A percentile compares a stretch with the other conserved stretches of the same genome.
These are phyloP conservation scores for Clitarchus hookeri DNA, from an alignment of 2,888 invertebrate genomes.

Conservation along the genomic window DNA sequence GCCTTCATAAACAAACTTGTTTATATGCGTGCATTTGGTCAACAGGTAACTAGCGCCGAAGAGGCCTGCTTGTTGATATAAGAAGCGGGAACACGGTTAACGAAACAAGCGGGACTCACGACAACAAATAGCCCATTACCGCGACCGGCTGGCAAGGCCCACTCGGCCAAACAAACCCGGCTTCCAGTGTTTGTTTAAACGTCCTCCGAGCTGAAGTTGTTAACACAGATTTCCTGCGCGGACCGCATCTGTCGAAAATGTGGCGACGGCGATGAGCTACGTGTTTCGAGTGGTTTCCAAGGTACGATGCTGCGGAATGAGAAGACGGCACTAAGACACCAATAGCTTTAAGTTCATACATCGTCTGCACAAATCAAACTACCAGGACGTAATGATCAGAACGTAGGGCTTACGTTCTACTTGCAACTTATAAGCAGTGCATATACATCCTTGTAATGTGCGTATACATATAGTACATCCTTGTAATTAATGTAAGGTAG, in stretches of 20 bases:
- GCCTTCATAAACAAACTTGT: background rate
- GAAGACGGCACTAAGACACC: too few relatives aligned
- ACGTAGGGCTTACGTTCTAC: too few relatives aligned
- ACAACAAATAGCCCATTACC: background rate
- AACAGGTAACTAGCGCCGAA: background rate
- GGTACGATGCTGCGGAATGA: background rate
- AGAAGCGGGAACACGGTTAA: background rate
- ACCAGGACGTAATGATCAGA: too few relatives aligned
- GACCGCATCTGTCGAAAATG: background rate
- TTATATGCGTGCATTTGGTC: background rate
- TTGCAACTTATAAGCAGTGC: too few relatives aligned
- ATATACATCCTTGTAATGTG: too few relatives aligned
- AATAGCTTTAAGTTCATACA: too few relatives aligned
- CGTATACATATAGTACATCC: too few relatives aligned
- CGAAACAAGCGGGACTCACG: background rate
- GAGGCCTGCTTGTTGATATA: background rate
- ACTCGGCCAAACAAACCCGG: background rate
- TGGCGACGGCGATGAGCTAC: background rate
- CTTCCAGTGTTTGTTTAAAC: background rate
- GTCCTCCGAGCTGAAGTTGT: background rate
- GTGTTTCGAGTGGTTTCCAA: background rate
- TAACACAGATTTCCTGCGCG: background rate
- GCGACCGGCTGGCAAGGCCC: background rate
- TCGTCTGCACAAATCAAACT: too few relatives aligned
- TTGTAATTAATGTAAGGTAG: too few relatives aligned